Evolutionary conservation across 2,113 vertebrate species (phyloP), one percentile per base, ranked within the genome.

Genomic region (Malurus melanocephalus): DNA sequence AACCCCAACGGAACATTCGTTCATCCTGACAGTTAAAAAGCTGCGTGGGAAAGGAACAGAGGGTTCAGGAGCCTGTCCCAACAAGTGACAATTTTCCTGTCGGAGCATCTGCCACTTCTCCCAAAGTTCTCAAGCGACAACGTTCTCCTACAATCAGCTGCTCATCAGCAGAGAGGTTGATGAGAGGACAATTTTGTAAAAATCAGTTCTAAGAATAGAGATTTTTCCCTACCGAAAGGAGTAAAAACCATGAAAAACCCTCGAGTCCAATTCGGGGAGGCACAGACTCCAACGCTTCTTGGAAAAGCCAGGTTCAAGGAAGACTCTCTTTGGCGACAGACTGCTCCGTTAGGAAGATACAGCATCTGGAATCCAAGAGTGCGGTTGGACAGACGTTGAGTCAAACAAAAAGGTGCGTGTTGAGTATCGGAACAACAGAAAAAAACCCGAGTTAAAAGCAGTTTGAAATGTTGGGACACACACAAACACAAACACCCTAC

Each of bases 1-100:
- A 35, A 32, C 3, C 33, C 84, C 74, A 90, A 94, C 78, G 82
- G 96, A 94, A 97, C 94, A 95, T 93, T 94, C 83, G 94, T 91
- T 91, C 83, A 53, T 92, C 81, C 60, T 92, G 77, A 96, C 84
- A 62, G 89, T 94, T 96, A 93, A 96, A 97, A 97, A 96, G 93
- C 87, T 91, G 90, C 73, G 35, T 80, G 95, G 92, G 93, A 95
- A 96, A 80, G 19, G 46, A 92, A 55, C 77, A 71, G 73, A 85
- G 85, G 78, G 95, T 76, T 80, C 95, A 92, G 87, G 28, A 93
- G 85, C 91, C 93, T 85, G 80, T 91, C 27, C n/a, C 89, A 95
- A 90, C 89, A 89, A 94, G 75, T 78, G 85, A 96, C 93, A 87
- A 87, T 86, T 87, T 67, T 51, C 72, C 89, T 85, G 79, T 4